Evolutionary conservation across 30 jellyfish, hydroid and myxozoan species (phyloP).

Genomic region (Euphysa ruthae): DNA sequence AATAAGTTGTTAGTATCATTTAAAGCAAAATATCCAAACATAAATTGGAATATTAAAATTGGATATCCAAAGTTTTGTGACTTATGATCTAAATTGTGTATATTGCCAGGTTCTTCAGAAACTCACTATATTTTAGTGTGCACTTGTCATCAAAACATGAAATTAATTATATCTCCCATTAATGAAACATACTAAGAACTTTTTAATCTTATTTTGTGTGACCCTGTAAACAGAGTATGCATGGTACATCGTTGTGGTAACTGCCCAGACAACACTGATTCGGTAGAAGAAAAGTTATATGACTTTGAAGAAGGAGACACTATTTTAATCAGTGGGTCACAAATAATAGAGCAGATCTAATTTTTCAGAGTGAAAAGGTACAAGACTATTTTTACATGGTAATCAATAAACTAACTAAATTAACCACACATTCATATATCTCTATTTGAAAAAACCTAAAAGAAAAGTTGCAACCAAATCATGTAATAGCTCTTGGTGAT

Average conservation of each 20-base stretch:
- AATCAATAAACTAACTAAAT: conserved; percentile 14
- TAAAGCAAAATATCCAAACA: conserved; percentile 24
- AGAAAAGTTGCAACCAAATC: conserved; percentile 33
- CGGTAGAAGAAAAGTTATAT: conserved; percentile 2
- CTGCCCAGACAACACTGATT: conserved; percentile 30
- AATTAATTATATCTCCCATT: conserved; percentile 22
- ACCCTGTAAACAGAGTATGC: conserved; percentile 35
- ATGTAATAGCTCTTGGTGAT: conserved; percentile 38
- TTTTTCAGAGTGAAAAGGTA: not conserved
- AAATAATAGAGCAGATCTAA: conserved; percentile 40
- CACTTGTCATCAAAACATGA: conserved; percentile 47
- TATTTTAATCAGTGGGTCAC: no score
- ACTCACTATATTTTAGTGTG: conserved; percentile 80
- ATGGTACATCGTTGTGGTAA: conserved; percentile 56
- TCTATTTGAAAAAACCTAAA: conserved; percentile 24
- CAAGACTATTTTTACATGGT: conserved; percentile 34
- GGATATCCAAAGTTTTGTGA: conserved; percentile 50
- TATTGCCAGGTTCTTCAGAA: conserved; percentile 48
- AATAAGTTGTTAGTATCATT: conserved; percentile 31
- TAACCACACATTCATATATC: conserved; percentile 63
- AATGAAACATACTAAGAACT: conserved; percentile 15
- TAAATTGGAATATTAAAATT: no score
- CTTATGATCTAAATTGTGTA: conserved; percentile 63
- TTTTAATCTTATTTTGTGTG: conserved; percentile 22
- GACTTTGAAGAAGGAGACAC: conserved; percentile 22